Evolutionary conservation across 1,140 invertebrate genomes (phyloP).

Genomic region (Oscheius sp.): DNA sequence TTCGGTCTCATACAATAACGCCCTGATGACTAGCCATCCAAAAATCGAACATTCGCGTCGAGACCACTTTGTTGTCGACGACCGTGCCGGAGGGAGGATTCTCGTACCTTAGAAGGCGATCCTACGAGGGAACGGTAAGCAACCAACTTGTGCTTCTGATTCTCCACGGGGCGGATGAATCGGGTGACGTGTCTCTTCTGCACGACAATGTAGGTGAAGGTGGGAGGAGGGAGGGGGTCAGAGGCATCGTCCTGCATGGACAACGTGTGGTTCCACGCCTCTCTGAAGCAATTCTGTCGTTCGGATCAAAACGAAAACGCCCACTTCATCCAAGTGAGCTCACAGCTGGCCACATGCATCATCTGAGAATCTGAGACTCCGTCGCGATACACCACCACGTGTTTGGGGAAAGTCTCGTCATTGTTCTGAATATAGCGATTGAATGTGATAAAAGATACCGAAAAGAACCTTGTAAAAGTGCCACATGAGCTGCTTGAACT

Average conservation of each 20-base stretch:
- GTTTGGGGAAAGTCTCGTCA: not conserved
- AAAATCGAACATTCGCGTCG: constrained; percentile 7
- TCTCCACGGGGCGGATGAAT: constrained; percentile 69
- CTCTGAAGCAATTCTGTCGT: not conserved
- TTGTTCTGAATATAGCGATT: constrained; percentile 6
- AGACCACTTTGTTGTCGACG: constrained; percentile 12
- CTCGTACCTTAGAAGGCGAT: not conserved
- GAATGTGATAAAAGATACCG: not conserved
- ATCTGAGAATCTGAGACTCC: constrained; percentile 13
- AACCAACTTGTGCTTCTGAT: not conserved
- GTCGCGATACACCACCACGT: constrained; percentile 15
- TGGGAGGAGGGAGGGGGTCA: constrained; percentile 67
- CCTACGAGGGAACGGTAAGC: constrained; percentile 76
- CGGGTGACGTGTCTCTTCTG: constrained; percentile 92
- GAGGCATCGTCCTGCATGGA: not conserved
- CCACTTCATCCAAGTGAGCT: constrained; percentile 5
- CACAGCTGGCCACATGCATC: not conserved
- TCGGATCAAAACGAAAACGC: not conserved
- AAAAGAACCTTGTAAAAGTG: constrained; percentile 9
- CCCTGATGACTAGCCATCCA: not conserved
- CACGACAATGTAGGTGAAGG: constrained; percentile 97
- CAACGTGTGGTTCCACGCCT: not conserved
- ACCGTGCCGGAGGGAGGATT: constrained; percentile 15
- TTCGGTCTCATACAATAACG: not conserved
- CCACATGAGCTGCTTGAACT: not conserved